Conservation (phyloP, 2,113 vertebrate species). For the Saguinus imperator region DNA sequence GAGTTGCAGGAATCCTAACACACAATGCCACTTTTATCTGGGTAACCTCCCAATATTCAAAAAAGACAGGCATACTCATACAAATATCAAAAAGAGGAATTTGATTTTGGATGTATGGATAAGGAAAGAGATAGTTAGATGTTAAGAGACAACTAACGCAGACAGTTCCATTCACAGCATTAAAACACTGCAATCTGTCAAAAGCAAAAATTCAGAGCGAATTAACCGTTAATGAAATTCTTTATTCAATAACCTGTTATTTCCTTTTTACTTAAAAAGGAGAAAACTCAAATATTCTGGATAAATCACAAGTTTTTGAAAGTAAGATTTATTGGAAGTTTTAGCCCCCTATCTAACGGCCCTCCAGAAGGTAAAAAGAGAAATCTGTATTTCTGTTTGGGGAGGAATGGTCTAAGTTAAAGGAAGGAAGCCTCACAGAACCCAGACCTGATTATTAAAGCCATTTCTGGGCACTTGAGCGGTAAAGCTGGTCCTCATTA, state of each 20-base stretch:
- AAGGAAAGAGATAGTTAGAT: background rate
- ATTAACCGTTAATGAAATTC: background rate
- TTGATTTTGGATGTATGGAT: background rate
- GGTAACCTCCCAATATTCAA: background rate
- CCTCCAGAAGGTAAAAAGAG: slow-evolving; percentile 7
- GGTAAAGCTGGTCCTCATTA: slow-evolving; percentile 73
- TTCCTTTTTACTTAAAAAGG: background rate
- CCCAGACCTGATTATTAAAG: slow-evolving; percentile 43
- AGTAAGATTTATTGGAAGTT: background rate
- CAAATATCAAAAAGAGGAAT: background rate
- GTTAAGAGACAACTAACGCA: background rate
- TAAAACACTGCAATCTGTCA: background rate
- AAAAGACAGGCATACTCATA: background rate
- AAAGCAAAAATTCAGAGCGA: slow-evolving; percentile 11
- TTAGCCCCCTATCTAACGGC: background rate
- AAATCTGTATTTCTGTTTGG: slow-evolving; percentile 12
- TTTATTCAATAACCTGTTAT: background rate
- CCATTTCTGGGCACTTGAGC: slow-evolving; percentile 29
- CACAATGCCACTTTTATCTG: background rate
- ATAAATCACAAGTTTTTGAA: background rate
- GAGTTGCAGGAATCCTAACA: background rate
- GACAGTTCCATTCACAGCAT: background rate
- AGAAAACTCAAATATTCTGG: background rate
- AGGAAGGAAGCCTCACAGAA: slow-evolving; percentile 23
- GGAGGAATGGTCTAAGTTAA: slow-evolving; percentile 49